A percentile compares a stretch with the other conserved stretches of the same genome.
Evolutionary conservation across 2,888 invertebrate species (phyloP).

Genomic region (Dasysyrphus albostriatus): DNA sequence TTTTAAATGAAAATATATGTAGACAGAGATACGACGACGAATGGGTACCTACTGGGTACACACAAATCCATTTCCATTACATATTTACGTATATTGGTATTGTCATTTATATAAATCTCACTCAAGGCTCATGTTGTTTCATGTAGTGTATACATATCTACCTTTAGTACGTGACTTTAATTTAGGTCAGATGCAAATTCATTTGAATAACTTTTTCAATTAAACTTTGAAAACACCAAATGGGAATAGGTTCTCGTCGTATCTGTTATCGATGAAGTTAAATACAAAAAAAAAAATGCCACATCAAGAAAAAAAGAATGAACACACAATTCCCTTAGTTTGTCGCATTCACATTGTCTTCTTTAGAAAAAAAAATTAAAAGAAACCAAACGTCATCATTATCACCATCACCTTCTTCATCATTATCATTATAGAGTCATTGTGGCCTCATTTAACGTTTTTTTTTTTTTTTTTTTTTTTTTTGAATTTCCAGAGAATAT

Average conservation of each 20-base stretch:
- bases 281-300: not conserved
- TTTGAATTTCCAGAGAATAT: not conserved
- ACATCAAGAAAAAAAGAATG: not conserved
- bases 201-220: constrained; percentile 74
- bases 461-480: not conserved
- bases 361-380: not conserved
- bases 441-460: constrained; percentile 7
- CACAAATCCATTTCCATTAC: constrained; percentile 3
- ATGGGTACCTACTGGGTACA: not conserved
- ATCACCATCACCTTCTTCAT: constrained; percentile 39
- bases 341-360: constrained; percentile 11
- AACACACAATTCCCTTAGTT: not conserved
- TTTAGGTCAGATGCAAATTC: constrained; percentile 74
- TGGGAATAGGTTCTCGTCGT: constrained; percentile 34
- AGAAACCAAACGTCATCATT: constrained; percentile 33
- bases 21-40: not conserved
- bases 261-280: constrained; percentile 38
- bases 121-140: constrained; percentile 1
- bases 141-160: too few species aligned
- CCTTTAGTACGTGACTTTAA: constrained; percentile 60
- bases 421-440: constrained; percentile 11
- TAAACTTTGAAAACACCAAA: constrained; percentile 64
- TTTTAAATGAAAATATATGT: not conserved
- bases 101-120: not conserved
- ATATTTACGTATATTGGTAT: not conserved